Evolutionary conservation across 23 tunicate species (phyloP).

Genomic region (Styela clava): DNA sequence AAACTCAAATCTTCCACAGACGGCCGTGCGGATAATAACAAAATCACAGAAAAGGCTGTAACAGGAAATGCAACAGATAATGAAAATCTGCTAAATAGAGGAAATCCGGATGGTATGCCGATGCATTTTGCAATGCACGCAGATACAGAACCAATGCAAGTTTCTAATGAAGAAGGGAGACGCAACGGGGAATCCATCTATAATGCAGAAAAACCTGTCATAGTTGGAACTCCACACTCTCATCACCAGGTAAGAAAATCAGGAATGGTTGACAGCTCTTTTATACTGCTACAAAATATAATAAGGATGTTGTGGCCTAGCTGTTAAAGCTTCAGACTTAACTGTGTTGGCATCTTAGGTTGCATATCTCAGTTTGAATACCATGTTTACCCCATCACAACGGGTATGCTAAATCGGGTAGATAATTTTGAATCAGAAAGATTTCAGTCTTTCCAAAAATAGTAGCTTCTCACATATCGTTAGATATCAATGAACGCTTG

Average conservation of each 20-base stretch:
- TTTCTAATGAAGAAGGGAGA: neutral
- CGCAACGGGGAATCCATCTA: neutral
- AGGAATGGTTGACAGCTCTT: too few relatives aligned
- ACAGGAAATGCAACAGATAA: neutral
- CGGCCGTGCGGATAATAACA: neutral
- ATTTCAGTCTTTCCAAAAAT: too few relatives aligned
- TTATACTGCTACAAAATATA: too few relatives aligned
- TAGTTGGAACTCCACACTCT: neutral
- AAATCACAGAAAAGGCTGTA: neutral
- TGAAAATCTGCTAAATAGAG: neutral
- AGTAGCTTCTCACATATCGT: too few relatives aligned
- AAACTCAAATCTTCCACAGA: neutral
- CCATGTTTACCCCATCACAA: too few relatives aligned
- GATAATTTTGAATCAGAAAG: too few relatives aligned
- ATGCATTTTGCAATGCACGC: neutral
- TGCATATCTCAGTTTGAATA: too few relatives aligned
- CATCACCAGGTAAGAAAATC: neutral
- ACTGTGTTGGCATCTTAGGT: too few relatives aligned
- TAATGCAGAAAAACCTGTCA: neutral
- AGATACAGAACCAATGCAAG: neutral
- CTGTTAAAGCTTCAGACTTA: too few relatives aligned
- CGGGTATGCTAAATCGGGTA: too few relatives aligned
- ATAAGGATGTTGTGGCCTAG: too few relatives aligned
- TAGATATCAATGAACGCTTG: too few relatives aligned
- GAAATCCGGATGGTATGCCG: neutral